These are phyloP conservation scores for Leptinotarsa haldemani DNA, from an alignment of 2,888 invertebrate species.

Conservation along the genomic window DNA sequence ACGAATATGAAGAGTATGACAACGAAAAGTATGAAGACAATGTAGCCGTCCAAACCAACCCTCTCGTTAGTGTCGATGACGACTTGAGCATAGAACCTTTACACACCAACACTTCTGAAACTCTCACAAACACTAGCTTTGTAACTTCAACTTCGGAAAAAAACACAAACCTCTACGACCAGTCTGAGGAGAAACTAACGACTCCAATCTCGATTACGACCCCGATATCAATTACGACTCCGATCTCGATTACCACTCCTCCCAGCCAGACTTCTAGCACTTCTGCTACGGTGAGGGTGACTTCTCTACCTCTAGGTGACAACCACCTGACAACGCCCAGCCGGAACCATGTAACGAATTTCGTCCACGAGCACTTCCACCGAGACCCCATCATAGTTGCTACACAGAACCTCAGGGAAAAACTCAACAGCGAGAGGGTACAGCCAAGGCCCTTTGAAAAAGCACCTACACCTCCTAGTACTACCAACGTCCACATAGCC, in stretches of 20 bases:
- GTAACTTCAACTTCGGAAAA: slow-evolving; percentile 23
- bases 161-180: slow-evolving; percentile 44
- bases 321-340: slow-evolving; percentile 58
- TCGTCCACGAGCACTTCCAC: slow-evolving; percentile 43
- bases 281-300: slow-evolving; percentile 56
- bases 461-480: slow-evolving; percentile 66
- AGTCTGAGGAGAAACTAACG: slow-evolving; percentile 36
- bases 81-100: slow-evolving; percentile 48
- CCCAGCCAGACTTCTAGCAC: slow-evolving; percentile 45
- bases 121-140: slow-evolving; percentile 14
- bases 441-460: slow-evolving; percentile 56
- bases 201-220: slow-evolving; percentile 34
- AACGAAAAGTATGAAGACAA: slow-evolving; percentile 56
- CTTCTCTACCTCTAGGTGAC: slow-evolving; percentile 64
- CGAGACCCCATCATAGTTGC: slow-evolving; percentile 61
- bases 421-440: slow-evolving; percentile 63
- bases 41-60: slow-evolving; percentile 57
- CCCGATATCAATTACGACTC: slow-evolving; percentile 26
- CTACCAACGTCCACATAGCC: slow-evolving; percentile 74
- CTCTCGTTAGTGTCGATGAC: slow-evolving; percentile 40
- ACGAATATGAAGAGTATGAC: slow-evolving; percentile 60
- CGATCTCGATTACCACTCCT: slow-evolving; percentile 36
- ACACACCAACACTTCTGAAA: slow-evolving; percentile 27
- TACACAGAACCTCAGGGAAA: slow-evolving; percentile 62
- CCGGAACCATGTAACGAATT: slow-evolving; percentile 50